Percentiles rank a stretch among this genome's conserved stretches.
phyloP scores from a whole-genome alignment of 2,888 invertebrate species.

The Glomeris marginata region DNA sequence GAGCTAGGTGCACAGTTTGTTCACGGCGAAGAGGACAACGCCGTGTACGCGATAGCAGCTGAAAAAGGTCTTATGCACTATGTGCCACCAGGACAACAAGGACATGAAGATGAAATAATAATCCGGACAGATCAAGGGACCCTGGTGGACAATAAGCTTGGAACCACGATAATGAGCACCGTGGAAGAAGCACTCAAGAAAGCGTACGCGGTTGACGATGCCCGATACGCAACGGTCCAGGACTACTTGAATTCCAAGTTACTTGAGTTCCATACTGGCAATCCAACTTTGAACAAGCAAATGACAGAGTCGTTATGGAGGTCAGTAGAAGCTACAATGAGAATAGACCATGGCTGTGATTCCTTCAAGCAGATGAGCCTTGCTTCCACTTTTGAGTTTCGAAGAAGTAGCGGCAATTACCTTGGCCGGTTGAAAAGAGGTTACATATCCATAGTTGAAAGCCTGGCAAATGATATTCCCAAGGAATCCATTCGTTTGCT shows the following conservation, averaged over 20 bases:
- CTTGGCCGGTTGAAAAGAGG: conserved; percentile 9
- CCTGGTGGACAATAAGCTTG: no score
- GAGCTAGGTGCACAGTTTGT: conserved; percentile 70
- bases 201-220: no score
- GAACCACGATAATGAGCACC: no score
- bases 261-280: conserved; percentile 18
- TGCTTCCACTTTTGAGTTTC: conserved; percentile 41
- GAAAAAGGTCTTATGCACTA: conserved; percentile 1
- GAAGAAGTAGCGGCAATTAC: conserved; percentile 6
- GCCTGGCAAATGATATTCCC: conserved; percentile 19
- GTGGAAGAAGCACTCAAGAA: no score
- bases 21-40: conserved; percentile 44
- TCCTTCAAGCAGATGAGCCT: conserved; percentile 40
- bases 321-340: no score
- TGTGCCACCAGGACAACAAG: no score
- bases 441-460: conserved; percentile 6
- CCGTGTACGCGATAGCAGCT: conserved; percentile 31
- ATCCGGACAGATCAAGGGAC: no score
- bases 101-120: no score
- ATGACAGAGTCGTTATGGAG: conserved; percentile 21
- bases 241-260: no score
- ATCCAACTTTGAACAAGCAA: conserved; percentile 33
- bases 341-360: conserved; percentile 35
- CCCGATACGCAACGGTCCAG: neutral
- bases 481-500: conserved; percentile 18